Evolutionary conservation across 2,797 vertebrate species (phyloP), one percentile per base, ranked within the genome.

Genomic region (Hippocampus kuda): DNA sequence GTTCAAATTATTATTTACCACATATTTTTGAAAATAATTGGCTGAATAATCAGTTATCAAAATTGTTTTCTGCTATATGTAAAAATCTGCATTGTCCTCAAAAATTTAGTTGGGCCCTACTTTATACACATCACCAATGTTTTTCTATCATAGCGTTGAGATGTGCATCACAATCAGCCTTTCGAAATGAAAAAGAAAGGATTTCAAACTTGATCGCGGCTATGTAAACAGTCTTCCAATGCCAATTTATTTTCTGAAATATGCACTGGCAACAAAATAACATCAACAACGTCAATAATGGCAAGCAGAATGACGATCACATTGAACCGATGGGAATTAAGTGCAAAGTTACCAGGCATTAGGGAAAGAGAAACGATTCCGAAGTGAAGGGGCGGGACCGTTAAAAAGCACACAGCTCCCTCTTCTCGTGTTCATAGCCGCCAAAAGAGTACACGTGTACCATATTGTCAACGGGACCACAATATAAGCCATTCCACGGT

Each of bases 271-370:
- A 22, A 22, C 34, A 38, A 41, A 41, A 41, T 38, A 62, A 10
- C 20, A 18, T 38, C 30, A 30, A 30, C 3, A 30, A 20, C 18
- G 76, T 68, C 68, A 76, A 70, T 72, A 70, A 54, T 69, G 75
- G 46, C n/a, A 76, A 80, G 73, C 79, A 41, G 82, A 79, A 74
- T 75, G 79, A 81, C 73, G 76, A 78, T 66, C 74, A 80, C 67
- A 81, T 61, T 80, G 77, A 84, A 83, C 76, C 79, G 76, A 72
- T 79, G 82, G 77, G 78, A 88, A 79, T 86, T 81, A 80, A 79
- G 74, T 74, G 77, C 79, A 79, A 81, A 85, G 81, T 86, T 86
- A 83, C 86, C 74, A 87, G 70, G 79, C 78, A 65, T 65, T 59
- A 66, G 75, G 48, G 73, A 75, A 34, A 6, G 80, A 70, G 76